Evolutionary conservation across 2,888 invertebrate species (phyloP).

Genomic region (Hydroisotoma schaefferi): DNA sequence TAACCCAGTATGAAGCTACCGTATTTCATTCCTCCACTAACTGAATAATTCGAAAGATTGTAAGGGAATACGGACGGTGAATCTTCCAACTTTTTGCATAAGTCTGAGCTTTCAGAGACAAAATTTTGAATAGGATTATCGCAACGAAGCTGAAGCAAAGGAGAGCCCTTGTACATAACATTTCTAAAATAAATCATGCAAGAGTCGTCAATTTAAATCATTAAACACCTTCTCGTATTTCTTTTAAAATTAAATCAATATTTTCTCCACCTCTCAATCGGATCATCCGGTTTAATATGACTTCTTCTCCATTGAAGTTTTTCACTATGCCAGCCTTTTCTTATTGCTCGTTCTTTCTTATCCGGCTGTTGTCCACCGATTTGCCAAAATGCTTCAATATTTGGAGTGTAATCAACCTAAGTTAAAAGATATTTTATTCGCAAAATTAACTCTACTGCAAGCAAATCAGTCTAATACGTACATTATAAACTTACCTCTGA

Average conservation of each 20-base stretch:
- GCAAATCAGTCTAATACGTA: neutral
- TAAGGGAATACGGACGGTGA: slow-evolving; percentile 49
- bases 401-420: slow-evolving; percentile 71
- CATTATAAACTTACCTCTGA: slow-evolving; percentile 57
- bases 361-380: slow-evolving; percentile 68
- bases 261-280: slow-evolving; percentile 37
- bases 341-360: slow-evolving; percentile 51
- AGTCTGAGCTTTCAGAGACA: slow-evolving; percentile 47
- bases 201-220: too few relatives aligned
- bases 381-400: slow-evolving; percentile 82
- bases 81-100: slow-evolving; percentile 43
- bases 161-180: slow-evolving; percentile 68
- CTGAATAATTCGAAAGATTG: slow-evolving; percentile 64
- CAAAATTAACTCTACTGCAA: neutral
- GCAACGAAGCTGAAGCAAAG: slow-evolving; percentile 68
- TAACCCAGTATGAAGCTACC: slow-evolving; percentile 61
- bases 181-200: slow-evolving; percentile 52
- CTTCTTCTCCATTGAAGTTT: neutral
- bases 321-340: slow-evolving; percentile 6
- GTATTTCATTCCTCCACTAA: slow-evolving; percentile 59
- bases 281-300: slow-evolving; percentile 30
- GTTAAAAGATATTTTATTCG: slow-evolving; percentile 47
- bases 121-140: slow-evolving; percentile 66
- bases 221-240: too few relatives aligned
- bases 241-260: slow-evolving; percentile 16